Base-by-base conservation (phyloP, 2,113 vertebrate genomes). In the Myiopsitta monachus region DNA sequence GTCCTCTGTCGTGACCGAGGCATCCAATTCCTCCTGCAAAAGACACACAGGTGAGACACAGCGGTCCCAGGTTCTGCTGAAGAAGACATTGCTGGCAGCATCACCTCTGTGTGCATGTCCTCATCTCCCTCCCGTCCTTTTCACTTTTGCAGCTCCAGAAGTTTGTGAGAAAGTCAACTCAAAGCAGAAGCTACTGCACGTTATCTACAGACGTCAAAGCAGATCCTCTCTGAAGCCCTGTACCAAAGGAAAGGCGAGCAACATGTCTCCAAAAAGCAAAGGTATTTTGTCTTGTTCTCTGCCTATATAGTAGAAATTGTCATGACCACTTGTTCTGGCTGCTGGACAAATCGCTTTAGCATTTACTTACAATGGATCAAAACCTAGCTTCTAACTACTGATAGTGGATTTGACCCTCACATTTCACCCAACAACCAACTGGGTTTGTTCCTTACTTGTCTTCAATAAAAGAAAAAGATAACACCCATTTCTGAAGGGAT, bases 11-110 rank as follows among this genome's bases (percentile, higher is more conserved):
- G 15, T 86, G 96, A 49, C 99, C 99, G 46, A 98, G 95, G 64
- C 99, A 99, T 21, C 99, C 99, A 86, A 99, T 99, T 59, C 99
- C 99, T 80, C 99, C 99, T 99, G 78, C 18, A 75, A 85, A 88
- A 76, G 36, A 92, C 17, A 74, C 3, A 1, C 4, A 85, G 63
- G 79, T 93, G 51, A 62, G 36, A n/a, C 6, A 27, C 7, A 44
- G 39, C 73, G 28, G 36, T 72, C 11, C 7, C 23, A 44, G 3
- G 1, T 18, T 64, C 36, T 80, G 59, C 33, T 82, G 62, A 73
- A 86, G 83, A 87, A 33, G 4, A 28, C n/a, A 24, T 17, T 70
- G 18, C 51, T 92, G 62, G 10, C 23, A 83, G 44, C 31, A 17
- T 51, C 5, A 7, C n/a, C 83, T 78, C 83, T 83, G 22, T 55